Evolutionary conservation across 2,888 invertebrate genomes (phyloP), one percentile per base, ranked within the genome.

Genomic region (Spodoptera exigua): DNA sequence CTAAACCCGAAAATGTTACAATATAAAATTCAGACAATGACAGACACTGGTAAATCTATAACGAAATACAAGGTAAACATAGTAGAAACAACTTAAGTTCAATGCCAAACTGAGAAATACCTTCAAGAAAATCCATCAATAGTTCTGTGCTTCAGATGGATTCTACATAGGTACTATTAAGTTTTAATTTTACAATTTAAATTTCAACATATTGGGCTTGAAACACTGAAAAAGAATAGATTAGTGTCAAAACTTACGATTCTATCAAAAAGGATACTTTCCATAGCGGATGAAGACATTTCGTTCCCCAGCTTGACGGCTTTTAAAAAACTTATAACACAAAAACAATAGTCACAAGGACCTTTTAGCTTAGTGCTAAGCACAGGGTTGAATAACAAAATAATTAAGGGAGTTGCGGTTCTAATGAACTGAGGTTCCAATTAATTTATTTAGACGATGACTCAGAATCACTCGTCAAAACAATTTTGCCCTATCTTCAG

Each of bases 241-340:
- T 21, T 16, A 65, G 54, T 60, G 46, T 60, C 52, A 55, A 61
- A 65, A 57, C 49, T 61, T 71, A 41, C 36, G 27, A 63, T 74
- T 61, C 70, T 66, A 70, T 75, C 65, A 92, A 70, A 96, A 97
- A 97, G 97, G 97, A 97, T 97, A 98, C 97, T 97, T 95, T 98
- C 97, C 97, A 98, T 98, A 82, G 97, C 96, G 76, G 97, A 96
- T 78, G 97, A 96, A 85, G 97, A 97, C 97, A 97, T 97, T 95
- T 97, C 97, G 95, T 97, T 97, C 88, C 97, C 97, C 97, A 97
- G 96, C 94, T 95, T 96, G 95, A 88, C 82, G 86, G 86, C 67
- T 89, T 90, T 61, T 67, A 63, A 57, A 72, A 79, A 81, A 82
- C 77, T 74, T 70, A 80, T 71, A 61, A 69, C 62, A 83, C 69